A percentile compares a stretch with the other conserved stretches of the same genome.
phyloP scores from a whole-genome alignment of 35 echinoderm and acorn worm species.

The Amphiura filiformis region DNA sequence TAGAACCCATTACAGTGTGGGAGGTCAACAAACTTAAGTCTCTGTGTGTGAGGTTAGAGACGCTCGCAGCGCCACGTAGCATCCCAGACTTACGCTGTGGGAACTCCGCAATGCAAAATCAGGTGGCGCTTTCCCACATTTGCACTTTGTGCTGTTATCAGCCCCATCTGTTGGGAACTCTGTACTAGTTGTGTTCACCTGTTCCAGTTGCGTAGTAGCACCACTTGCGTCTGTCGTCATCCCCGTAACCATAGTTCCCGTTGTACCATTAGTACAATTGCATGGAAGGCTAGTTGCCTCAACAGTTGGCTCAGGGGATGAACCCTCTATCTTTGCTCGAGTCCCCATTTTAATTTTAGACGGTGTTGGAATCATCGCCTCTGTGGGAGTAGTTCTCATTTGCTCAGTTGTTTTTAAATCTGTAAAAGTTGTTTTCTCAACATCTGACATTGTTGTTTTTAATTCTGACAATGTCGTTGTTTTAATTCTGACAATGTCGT shows the following conservation, averaged over 20 bases:
- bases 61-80: neutral
- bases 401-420: no score
- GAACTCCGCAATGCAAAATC: neutral
- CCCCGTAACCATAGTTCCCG: neutral
- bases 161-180: neutral
- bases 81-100: constrained; percentile 4
- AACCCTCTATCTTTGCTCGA: no score
- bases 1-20: no score
- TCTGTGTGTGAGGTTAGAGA: no score
- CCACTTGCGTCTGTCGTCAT: neutral
- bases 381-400: no score
- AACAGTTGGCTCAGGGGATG: no score
- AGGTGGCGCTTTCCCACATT: neutral
- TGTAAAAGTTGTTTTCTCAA: no score
- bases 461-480: neutral
- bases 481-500: neutral
- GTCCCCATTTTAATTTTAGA: no score
- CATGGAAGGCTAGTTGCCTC: no score
- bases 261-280: neutral
- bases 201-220: neutral
- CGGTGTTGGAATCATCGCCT: no score
- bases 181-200: neutral
- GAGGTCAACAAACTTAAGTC: no score
- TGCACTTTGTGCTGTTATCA: neutral
- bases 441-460: neutral